A percentile compares a stretch with the other conserved stretches of the same genome.
Conservation (phyloP, 1,140 invertebrate species). For the Aricia agestis region DNA sequence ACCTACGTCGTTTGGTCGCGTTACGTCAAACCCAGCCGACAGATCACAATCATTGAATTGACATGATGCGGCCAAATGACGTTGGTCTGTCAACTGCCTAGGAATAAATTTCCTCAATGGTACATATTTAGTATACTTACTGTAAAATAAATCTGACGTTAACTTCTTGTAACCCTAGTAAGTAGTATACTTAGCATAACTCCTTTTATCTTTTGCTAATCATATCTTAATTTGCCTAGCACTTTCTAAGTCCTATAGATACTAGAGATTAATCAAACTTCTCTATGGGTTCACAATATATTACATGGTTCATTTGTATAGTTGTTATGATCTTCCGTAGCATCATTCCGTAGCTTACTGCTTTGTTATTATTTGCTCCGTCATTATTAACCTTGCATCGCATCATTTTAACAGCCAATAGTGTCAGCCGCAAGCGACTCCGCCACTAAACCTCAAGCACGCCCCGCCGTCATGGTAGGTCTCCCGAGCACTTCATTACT, state of each 20-base stretch:
- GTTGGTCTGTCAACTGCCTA: too few relatives aligned
- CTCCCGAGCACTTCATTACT: constrained; percentile 51
- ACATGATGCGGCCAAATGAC: too few relatives aligned
- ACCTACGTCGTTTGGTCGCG: too few relatives aligned
- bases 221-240: constrained; percentile 9
- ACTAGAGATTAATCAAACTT: constrained; percentile 11
- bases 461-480: constrained; percentile 66
- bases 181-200: not conserved
- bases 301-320: constrained; percentile 22
- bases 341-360: constrained; percentile 36
- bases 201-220: not conserved
- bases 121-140: constrained; percentile 4
- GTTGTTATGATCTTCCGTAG: constrained; percentile 7
- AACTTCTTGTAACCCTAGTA: not conserved
- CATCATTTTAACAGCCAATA: constrained; percentile 74
- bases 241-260: constrained; percentile 5
- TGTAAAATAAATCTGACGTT: constrained; percentile 6
- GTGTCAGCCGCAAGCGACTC: constrained; percentile 69
- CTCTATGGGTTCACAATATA: constrained; percentile 18
- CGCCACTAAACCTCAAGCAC: constrained; percentile 67
- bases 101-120: too few relatives aligned
- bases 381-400: constrained; percentile 67
- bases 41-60: too few relatives aligned
- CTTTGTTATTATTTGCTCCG: constrained; percentile 52
- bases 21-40: too few relatives aligned